phyloP scores from a whole-genome alignment of 2,113 vertebrate genomes.

The Octodon degus region DNA sequence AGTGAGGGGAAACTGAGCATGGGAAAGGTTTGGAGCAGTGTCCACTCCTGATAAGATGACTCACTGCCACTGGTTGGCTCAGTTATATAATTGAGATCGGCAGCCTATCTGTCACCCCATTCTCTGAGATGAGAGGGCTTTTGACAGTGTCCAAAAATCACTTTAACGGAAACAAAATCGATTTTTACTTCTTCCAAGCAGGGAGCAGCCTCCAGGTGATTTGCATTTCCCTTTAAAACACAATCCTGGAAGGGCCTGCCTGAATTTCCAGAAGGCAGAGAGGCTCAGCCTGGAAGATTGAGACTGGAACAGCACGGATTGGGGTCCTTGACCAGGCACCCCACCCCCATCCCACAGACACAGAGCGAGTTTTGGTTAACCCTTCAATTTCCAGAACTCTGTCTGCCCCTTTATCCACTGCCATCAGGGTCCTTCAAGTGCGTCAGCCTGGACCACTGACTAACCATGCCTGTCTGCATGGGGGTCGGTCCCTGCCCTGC shows the following conservation, averaged over 20 bases:
- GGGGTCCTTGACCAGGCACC: not conserved
- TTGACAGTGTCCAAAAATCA: slow-evolving; percentile 76
- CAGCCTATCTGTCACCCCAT: slow-evolving; percentile 65
- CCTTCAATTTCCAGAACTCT: not conserved
- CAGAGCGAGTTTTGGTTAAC: slow-evolving; percentile 19
- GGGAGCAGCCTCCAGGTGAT: slow-evolving; percentile 63
- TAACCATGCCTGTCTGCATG: not conserved
- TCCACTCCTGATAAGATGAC: not conserved
- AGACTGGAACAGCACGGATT: not conserved
- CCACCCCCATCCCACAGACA: not conserved
- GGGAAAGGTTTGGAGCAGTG: not conserved
- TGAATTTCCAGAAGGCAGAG: not conserved
- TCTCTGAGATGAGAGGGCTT: slow-evolving; percentile 68
- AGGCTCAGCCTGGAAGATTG: not conserved
- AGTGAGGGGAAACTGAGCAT: not conserved
- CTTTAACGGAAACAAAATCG: slow-evolving; percentile 73
- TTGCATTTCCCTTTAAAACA: slow-evolving; percentile 74
- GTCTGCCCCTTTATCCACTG: not conserved
- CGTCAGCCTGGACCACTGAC: not conserved
- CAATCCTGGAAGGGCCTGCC: slow-evolving; percentile 55
- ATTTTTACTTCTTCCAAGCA: slow-evolving; percentile 73
- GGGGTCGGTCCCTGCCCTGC: not conserved
- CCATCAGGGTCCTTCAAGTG: not conserved
- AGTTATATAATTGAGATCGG: slow-evolving; percentile 48
- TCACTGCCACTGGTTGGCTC: not conserved